Base-by-base conservation (phyloP, 2,888 invertebrate species). In the Eupithecia abbreviata region DNA sequence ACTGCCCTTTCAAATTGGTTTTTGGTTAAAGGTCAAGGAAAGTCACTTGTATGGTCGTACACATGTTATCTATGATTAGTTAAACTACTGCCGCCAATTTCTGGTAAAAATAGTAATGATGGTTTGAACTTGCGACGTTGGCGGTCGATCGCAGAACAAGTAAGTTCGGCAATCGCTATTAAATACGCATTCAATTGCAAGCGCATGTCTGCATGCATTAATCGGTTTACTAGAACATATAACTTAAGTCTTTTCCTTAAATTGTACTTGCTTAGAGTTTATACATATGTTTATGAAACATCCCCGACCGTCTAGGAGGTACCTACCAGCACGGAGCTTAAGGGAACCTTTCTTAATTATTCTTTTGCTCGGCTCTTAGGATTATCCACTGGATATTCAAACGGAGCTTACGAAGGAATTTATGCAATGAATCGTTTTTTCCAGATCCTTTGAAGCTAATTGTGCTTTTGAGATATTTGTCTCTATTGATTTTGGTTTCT, bases 311-410 rank as follows among this genome's bases (percentile, higher is more conserved):
- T 73, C 67, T 43, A 9, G 18, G 69, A 13, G 47, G 18, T 13
- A 41, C 15, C 30, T 13, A 41, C 15, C 30, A 49, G 68, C 81
- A 80, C 67, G 67, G 45, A n/a, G 67, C 45, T 68, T 91, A 90
- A 91, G 90, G 30, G 30, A 30, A 87, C 89, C 87, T 42, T 84
- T 84, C 89, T 91, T 92, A 90, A 93, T 91, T 90, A 89, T 89
- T 89, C 90, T 91, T 92, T 89, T 85, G 84, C 86, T 84, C 83
- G 84, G 87, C 85, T 83, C 83, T 85, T 85, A 83, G 76, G 89
- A 88, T 87, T 84, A 85, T 86, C 87, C 85, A 84, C 83, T 79
- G 79, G 81, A 83, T 77, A 77, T 78, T 78, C 79, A 73, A 74
- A 78, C 77, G 71, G 75, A 77, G 78, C 73, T 77, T 81, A 77